These are phyloP conservation scores for Phyllotreta striolata DNA, from an alignment of 2,888 invertebrate genomes.

Conservation along the genomic window DNA sequence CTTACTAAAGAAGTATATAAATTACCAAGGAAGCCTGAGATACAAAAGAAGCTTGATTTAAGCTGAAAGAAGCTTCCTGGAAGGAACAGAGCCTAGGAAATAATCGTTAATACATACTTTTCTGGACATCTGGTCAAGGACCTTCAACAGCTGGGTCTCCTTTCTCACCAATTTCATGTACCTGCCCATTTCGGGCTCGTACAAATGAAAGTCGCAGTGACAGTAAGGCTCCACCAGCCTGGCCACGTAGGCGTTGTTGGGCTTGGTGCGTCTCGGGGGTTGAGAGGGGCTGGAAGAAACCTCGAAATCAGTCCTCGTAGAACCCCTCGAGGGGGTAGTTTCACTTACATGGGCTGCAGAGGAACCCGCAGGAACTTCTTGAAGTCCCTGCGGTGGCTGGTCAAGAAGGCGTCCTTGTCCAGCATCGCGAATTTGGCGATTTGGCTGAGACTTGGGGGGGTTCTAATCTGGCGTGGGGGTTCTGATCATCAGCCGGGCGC, in stretches of 20 bases:
- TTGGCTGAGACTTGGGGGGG: constrained; percentile 17
- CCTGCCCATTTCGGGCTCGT: constrained; percentile 67
- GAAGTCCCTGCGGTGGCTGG: constrained; percentile 64
- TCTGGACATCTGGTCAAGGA: constrained; percentile 63
- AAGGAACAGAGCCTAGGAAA: background rate
- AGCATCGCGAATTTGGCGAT: constrained; percentile 35
- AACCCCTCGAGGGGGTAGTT: too few species aligned
- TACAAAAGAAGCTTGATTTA: too few species aligned
- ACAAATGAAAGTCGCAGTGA: constrained; percentile 70
- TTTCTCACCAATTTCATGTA: constrained; percentile 70
- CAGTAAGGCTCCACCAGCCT: constrained; percentile 70
- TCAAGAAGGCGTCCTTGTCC: constrained; percentile 61
- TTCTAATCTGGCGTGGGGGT: constrained; percentile 17
- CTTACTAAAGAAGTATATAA: too few species aligned
- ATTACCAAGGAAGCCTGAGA: too few species aligned
- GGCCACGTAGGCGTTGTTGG: constrained; percentile 61
- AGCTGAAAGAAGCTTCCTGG: too few species aligned
- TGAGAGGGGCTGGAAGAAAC: constrained; percentile 66
- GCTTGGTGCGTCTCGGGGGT: constrained; percentile 65
- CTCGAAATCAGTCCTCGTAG: too few species aligned
- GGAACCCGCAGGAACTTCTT: constrained; percentile 70
- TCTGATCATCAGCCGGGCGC: constrained; percentile 33
- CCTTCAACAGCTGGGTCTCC: constrained; percentile 67
- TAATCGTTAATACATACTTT: constrained; percentile 42
- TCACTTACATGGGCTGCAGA: constrained; percentile 64